Evolutionary conservation across 2,888 invertebrate species (phyloP), one percentile per base, ranked within the genome.

Genomic region (Eueremaeus valkanovi): DNA sequence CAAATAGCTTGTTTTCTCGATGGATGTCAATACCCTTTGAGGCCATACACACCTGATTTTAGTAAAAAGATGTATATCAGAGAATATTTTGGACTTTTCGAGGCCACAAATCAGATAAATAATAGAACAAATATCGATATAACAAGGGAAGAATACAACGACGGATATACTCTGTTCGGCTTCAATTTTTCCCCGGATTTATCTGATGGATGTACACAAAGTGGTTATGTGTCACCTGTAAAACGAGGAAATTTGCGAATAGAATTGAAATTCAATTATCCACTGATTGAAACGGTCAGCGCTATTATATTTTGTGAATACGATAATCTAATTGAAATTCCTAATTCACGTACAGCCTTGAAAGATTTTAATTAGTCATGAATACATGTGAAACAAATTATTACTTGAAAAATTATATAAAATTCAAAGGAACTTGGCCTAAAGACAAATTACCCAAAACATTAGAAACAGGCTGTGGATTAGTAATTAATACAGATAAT

Each of bases 311-410:
- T 81, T 70, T 78, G 80, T 0, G 81, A 81, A 75, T 81, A 79
- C 61, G 81, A 82, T 51, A 82, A 81, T 75, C 61, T 81, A n/a
- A 76, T 82, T 21, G 80, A 81, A 75, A 80, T 81, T 3, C 80
- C 80, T 58, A 68, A 79, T 36, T 55, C 78, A 3, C 73, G 80
- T 8, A 78, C 79, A 68, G 76, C 80, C 8, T 78, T 76, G 24
- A 76, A 76, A 16, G 79, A 79, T 72, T 80, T 51, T 61, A 73
- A 73, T 33, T 76, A 51, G 11, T 49, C 0, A 66, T 76, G 74
- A 24, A 74, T 74, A 27, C 49, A 18, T 3, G 3, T 49, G 45
- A 49, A 49, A 21, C 11, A 21, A n/a, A 27, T 72, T n/a, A 73
- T 75, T 16, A 18, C 31, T 33, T 18, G 8, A 24, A 45, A 61